Conservation (phyloP, 2,113 vertebrate genomes). For the Calonectris borealis region DNA sequence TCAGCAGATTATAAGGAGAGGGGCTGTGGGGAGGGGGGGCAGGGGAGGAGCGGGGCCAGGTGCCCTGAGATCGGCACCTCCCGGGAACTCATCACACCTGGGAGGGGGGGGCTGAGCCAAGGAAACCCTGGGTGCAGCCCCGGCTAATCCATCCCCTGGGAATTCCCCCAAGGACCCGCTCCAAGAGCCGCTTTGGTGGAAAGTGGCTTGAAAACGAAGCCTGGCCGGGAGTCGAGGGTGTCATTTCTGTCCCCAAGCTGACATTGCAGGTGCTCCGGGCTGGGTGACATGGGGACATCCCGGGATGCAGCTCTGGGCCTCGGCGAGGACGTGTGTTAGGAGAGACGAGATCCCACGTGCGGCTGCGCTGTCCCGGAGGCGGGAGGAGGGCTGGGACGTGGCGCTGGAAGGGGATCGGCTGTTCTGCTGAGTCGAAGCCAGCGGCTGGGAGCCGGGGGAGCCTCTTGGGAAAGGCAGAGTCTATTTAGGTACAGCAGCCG, state of each 20-base stretch:
- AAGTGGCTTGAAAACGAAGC: not conserved
- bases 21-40: not conserved
- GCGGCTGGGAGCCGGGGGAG: not conserved
- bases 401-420: fast-evolving
- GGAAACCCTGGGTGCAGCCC: not conserved
- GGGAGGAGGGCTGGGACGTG: fast-evolving
- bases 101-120: not conserved
- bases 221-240: not conserved
- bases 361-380: fast-evolving
- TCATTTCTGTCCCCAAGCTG: not conserved
- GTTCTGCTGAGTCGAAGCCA: not conserved
- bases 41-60: not conserved
- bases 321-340: fast-evolving
- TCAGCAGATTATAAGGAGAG: not conserved
- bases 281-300: not conserved
- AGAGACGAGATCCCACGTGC: not conserved
- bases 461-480: not conserved
- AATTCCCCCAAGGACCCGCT: not conserved
- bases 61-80: not conserved
- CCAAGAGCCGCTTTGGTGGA: not conserved
- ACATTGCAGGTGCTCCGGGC: not conserved
- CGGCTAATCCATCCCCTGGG: not conserved
- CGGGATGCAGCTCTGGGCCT: not conserved
- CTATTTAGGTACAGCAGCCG: not conserved
- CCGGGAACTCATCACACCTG: not conserved